Evolutionary conservation across 2,888 invertebrate species (phyloP).

Genomic region (Stenotaenia linearis): DNA sequence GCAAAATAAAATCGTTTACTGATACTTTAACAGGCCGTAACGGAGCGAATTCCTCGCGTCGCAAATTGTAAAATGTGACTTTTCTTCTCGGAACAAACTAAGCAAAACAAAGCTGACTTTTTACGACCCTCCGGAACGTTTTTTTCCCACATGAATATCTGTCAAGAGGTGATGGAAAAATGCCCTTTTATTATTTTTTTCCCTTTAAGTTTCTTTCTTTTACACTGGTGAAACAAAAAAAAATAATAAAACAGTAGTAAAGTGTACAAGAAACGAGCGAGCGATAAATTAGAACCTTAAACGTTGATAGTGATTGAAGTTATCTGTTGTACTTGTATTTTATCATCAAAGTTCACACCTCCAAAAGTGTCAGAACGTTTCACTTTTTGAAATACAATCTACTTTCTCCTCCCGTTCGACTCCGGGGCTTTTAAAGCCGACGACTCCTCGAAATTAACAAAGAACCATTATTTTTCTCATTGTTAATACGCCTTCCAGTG

Average conservation of each 20-base stretch:
- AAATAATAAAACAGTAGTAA: neutral
- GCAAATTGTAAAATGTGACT: neutral
- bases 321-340: constrained; percentile 11
- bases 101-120: neutral
- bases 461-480: too few relatives aligned
- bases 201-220: neutral
- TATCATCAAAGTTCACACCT: constrained; percentile 8
- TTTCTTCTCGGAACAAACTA: neutral
- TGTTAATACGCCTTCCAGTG: too few relatives aligned
- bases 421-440: neutral
- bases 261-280: neutral
- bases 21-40: neutral
- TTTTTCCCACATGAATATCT: constrained; percentile 10
- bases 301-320: constrained; percentile 7
- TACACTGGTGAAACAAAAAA: neutral
- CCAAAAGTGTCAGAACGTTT: neutral
- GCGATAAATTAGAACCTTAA: constrained; percentile 11
- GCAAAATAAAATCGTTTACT: neutral
- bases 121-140: neutral
- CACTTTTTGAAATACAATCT: constrained; percentile 2
- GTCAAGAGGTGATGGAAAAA: constrained; percentile 14
- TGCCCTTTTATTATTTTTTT: neutral
- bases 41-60: neutral
- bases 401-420: neutral
- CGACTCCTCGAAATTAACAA: too few relatives aligned